A percentile compares a stretch with the other conserved stretches of the same genome.
Evolutionary conservation across 2,797 vertebrate genomes (phyloP).

Genomic region (Chaenodraco wilsoni): DNA sequence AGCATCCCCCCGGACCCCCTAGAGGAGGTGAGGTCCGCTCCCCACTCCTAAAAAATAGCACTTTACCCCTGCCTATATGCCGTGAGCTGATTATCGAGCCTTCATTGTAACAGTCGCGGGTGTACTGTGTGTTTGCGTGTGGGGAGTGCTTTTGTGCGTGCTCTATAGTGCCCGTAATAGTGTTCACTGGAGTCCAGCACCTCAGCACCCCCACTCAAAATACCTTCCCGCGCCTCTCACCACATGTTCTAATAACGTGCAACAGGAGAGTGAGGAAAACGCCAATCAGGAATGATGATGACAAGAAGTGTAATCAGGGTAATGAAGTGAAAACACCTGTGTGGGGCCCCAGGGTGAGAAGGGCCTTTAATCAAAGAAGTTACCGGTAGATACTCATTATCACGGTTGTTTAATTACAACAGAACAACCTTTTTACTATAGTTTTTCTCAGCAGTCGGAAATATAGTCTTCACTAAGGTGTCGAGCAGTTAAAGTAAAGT

Average conservation of each 20-base stretch:
- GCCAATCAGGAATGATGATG: slow-evolving; percentile 6
- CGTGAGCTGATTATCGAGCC: too few relatives aligned
- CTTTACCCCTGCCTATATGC: too few relatives aligned
- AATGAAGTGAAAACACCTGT: slow-evolving; percentile 28
- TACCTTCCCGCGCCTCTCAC: neutral
- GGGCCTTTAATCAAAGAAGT: neutral
- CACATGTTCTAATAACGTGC: slow-evolving; percentile 2
- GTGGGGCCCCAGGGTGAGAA: neutral
- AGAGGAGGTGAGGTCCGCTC: too few relatives aligned
- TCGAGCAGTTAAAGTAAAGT: neutral
- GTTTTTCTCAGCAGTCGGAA: neutral
- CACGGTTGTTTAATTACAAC: neutral
- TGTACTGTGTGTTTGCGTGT: too few relatives aligned
- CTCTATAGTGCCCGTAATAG: too few relatives aligned
- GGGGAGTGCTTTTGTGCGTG: too few relatives aligned
- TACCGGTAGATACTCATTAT: neutral
- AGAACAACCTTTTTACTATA: neutral
- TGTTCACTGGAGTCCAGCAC: too few relatives aligned
- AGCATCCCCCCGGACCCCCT: too few relatives aligned
- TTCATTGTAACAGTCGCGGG: too few relatives aligned
- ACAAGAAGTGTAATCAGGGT: slow-evolving; percentile 8
- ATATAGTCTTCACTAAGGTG: neutral
- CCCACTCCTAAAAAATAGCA: too few relatives aligned
- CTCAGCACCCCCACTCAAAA: too few relatives aligned
- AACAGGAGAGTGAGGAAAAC: neutral